Conservation (phyloP, 1,140 invertebrate species). For the Caenorhabditis brenneri region DNA sequence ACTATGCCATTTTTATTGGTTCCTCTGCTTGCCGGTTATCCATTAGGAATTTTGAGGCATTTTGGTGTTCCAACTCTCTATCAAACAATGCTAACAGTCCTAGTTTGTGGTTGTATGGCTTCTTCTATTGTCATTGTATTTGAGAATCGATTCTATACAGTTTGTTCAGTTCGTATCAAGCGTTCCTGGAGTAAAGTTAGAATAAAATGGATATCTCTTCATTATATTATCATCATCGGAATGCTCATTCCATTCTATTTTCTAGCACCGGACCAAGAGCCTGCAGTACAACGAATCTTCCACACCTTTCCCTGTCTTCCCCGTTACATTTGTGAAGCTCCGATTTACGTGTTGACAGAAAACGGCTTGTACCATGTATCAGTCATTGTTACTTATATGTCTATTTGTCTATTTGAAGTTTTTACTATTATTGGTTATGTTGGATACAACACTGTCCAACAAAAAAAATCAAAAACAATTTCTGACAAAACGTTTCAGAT, state of each 20-base stretch:
- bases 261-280: too few relatives aligned
- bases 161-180: not conserved
- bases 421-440: not conserved
- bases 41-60: not conserved
- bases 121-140: not conserved
- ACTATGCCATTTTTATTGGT: not conserved
- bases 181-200: not conserved
- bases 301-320: too few relatives aligned
- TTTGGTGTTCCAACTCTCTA: not conserved
- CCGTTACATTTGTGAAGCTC: too few relatives aligned
- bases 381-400: not conserved
- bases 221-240: not conserved
- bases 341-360: too few relatives aligned
- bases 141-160: not conserved
- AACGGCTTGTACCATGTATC: too few relatives aligned
- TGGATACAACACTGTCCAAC: not conserved
- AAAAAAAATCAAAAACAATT: not conserved
- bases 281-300: too few relatives aligned
- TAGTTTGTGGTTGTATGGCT: not conserved
- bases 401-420: not conserved
- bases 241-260: too few relatives aligned
- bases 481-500: not conserved
- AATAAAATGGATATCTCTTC: too few relatives aligned
- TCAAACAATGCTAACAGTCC: not conserved
- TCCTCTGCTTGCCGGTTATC: not conserved